Conservation (phyloP, 2,888 invertebrate genomes). For the Eupithecia inturbata region DNA sequence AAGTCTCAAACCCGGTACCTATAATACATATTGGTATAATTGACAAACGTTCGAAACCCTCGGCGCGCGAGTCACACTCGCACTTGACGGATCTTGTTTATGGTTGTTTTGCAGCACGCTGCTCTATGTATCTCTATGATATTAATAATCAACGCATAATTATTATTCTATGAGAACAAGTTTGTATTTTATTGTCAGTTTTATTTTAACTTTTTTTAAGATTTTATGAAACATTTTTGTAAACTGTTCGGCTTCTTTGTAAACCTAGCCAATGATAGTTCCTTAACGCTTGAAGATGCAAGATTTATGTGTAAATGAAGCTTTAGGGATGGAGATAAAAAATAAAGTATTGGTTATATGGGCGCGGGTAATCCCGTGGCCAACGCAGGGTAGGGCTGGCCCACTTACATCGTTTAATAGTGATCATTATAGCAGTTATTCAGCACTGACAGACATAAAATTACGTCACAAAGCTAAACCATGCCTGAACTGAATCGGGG, state of each 20-base stretch:
- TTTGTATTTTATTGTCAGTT: not conserved
- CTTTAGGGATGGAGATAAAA: constrained; percentile 27
- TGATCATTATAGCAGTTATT: constrained; percentile 13
- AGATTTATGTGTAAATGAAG: constrained; percentile 11
- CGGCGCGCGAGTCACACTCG: no score
- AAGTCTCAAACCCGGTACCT: no score
- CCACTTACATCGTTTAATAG: constrained; percentile 1
- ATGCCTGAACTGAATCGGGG: not conserved
- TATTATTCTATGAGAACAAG: not conserved
- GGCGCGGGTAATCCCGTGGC: constrained; percentile 28
- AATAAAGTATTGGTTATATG: constrained; percentile 32
- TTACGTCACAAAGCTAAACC: constrained; percentile 12
- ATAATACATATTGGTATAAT: no score
- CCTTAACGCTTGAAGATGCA: not conserved
- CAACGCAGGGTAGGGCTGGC: constrained; percentile 24
- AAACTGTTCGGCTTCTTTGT: not conserved
- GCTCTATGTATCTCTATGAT: no score
- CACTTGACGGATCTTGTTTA: no score
- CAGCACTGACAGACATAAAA: constrained; percentile 6
- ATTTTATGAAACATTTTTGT: not conserved
- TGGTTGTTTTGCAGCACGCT: no score
- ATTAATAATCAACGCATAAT: no score
- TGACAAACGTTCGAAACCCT: no score
- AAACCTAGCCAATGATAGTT: not conserved
- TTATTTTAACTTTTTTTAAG: no score